phyloP scores from a whole-genome alignment of 2,113 vertebrate species.

The Motacilla tschutschensis region DNA sequence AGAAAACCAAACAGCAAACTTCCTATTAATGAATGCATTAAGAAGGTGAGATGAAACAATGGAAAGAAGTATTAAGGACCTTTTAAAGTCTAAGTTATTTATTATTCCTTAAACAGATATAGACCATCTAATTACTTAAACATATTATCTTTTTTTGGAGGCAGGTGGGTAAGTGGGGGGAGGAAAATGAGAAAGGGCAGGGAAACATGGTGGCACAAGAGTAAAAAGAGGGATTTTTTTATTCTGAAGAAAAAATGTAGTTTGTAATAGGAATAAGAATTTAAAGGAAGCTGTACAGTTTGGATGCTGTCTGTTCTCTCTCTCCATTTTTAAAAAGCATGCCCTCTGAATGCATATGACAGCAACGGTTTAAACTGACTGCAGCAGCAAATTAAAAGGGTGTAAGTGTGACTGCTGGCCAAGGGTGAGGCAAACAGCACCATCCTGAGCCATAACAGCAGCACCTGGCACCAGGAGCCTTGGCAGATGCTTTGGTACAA shows the following conservation, averaged over 20 bases:
- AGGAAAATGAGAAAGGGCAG: not conserved
- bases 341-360: not conserved
- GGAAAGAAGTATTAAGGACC: not conserved
- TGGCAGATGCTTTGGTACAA: not conserved
- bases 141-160: not conserved
- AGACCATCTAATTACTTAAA: conserved; percentile 1
- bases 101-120: not conserved
- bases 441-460: not conserved
- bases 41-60: not conserved
- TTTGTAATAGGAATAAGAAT: not conserved
- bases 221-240: not conserved
- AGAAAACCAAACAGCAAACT: not conserved
- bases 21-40: not conserved
- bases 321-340: not conserved
- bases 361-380: not conserved
- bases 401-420: not conserved
- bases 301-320: not conserved
- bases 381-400: not conserved
- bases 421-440: not conserved
- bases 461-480: not conserved
- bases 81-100: not conserved
- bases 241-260: not conserved
- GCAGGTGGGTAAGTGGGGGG: not conserved
- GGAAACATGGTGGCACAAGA: not conserved
- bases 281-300: not conserved